phyloP scores from a whole-genome alignment of 1,140 invertebrate genomes.

The Heliconius congener region DNA sequence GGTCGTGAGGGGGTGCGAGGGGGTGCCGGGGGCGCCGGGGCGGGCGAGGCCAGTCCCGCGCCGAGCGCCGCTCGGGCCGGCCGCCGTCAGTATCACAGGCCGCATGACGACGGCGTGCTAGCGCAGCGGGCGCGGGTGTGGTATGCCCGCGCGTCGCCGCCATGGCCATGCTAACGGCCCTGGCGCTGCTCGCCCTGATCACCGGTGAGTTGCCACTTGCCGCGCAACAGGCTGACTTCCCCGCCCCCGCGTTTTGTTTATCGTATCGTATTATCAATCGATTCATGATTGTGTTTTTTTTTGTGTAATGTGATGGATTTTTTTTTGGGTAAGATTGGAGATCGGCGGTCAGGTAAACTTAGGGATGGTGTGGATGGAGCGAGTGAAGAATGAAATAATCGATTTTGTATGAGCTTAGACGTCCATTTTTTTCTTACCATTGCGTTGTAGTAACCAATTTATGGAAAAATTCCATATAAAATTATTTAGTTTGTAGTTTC shows the following conservation, averaged over 20 bases:
- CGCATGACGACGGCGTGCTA: slow-evolving; percentile 76
- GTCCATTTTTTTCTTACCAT: neutral
- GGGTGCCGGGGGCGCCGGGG: slow-evolving; percentile 35
- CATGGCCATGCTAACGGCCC: slow-evolving; percentile 69
- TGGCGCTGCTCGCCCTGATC: slow-evolving; percentile 69
- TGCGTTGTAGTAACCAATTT: neutral
- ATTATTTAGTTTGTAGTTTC: too few relatives aligned
- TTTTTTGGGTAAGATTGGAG: slow-evolving; percentile 36
- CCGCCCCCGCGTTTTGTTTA: slow-evolving; percentile 47
- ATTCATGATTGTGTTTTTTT: slow-evolving; percentile 57
- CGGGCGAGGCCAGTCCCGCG: slow-evolving; percentile 67
- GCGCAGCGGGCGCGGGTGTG: slow-evolving; percentile 77
- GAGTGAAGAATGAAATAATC: neutral
- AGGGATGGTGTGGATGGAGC: neutral
- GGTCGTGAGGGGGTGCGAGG: slow-evolving; percentile 32
- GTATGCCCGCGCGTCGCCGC: slow-evolving; percentile 76
- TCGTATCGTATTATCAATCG: slow-evolving; percentile 54
- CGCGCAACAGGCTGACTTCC: slow-evolving; percentile 66
- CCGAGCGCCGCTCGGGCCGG: slow-evolving; percentile 72
- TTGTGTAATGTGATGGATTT: slow-evolving; percentile 54
- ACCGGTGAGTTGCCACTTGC: slow-evolving; percentile 62
- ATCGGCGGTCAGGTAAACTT: slow-evolving; percentile 19
- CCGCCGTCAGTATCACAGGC: slow-evolving; percentile 55
- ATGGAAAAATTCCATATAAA: neutral
- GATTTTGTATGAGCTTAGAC: neutral